Evolutionary conservation across 2,888 invertebrate species (phyloP).

Genomic region (Cosmorhoe ocellata): DNA sequence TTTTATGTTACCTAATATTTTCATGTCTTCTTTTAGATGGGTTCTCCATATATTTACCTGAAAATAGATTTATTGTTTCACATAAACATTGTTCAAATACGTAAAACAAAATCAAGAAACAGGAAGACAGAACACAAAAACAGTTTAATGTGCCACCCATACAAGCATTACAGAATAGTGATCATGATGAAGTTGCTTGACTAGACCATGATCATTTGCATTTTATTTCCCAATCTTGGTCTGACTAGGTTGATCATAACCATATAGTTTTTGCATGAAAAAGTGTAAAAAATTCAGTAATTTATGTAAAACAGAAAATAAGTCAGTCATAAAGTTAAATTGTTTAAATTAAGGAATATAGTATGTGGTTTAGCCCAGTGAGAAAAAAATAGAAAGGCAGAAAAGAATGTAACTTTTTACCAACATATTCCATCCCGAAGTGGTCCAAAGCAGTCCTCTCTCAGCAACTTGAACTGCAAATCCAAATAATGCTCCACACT

Average conservation of each 20-base stretch:
- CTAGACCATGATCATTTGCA: no score
- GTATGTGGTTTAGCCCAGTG: not conserved
- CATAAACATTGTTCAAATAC: not conserved
- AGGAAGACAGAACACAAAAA: no score
- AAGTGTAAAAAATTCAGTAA: no score
- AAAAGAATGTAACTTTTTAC: conserved; percentile 45
- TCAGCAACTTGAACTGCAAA: conserved; percentile 88
- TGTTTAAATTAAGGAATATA: not conserved
- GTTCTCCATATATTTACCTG: conserved; percentile 77
- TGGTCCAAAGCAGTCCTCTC: conserved; percentile 91
- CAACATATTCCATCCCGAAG: conserved; percentile 85
- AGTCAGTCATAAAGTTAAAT: no score
- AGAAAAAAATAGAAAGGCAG: conserved; percentile 11
- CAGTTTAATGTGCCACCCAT: no score
- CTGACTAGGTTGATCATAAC: no score
- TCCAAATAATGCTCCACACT: conserved; percentile 88
- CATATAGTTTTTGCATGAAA: no score
- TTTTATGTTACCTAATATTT: conserved; percentile 62
- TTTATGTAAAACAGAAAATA: no score
- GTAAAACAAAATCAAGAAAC: not conserved
- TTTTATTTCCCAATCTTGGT: no score
- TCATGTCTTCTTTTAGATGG: conserved; percentile 65
- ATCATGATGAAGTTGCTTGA: no score
- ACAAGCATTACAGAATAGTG: no score
- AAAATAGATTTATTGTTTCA: conserved; percentile 26